A percentile compares a stretch with the other conserved stretches of the same genome.
phyloP scores from a whole-genome alignment of 2,888 invertebrate species.

The Bombylius discolor region DNA sequence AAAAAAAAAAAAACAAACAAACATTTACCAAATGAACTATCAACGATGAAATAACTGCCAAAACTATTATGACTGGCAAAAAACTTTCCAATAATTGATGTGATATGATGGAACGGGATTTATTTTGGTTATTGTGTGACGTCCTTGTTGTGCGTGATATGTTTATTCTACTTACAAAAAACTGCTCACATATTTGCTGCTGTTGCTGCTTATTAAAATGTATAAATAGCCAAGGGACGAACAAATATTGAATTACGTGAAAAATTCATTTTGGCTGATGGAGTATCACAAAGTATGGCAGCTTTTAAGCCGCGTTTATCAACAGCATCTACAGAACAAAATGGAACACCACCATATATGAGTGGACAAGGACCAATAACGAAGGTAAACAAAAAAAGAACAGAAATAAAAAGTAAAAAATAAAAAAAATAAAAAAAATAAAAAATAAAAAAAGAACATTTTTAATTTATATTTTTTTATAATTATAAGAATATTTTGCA shows the following conservation, averaged over 20 bases:
- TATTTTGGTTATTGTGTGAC: neutral
- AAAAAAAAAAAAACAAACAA: neutral
- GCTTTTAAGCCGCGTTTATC: slow-evolving; percentile 93
- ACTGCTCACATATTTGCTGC: too few species aligned
- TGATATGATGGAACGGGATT: neutral
- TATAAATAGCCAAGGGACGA: slow-evolving; percentile 84
- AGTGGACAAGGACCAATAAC: slow-evolving; percentile 77
- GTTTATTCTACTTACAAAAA: too few species aligned
- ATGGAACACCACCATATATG: slow-evolving; percentile 42
- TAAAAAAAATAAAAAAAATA: neutral
- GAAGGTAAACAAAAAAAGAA: slow-evolving; percentile 53
- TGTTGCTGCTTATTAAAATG: neutral
- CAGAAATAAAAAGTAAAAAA: neutral
- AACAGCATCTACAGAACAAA: slow-evolving; percentile 54
- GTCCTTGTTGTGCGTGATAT: neutral
- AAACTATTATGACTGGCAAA: too few species aligned
- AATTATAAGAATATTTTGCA: too few species aligned
- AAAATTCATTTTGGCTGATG: slow-evolving; percentile 97
- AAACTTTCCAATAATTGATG: neutral
- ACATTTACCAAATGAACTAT: too few species aligned
- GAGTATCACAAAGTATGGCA: slow-evolving; percentile 97
- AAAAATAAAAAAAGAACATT: neutral
- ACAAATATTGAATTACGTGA: slow-evolving; percentile 99
- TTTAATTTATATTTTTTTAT: too few species aligned
- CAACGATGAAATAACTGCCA: neutral